Percentiles rank a stretch among this genome's conserved stretches.
Conservation (phyloP, 2,888 invertebrate species). For the Acheta domesticus region DNA sequence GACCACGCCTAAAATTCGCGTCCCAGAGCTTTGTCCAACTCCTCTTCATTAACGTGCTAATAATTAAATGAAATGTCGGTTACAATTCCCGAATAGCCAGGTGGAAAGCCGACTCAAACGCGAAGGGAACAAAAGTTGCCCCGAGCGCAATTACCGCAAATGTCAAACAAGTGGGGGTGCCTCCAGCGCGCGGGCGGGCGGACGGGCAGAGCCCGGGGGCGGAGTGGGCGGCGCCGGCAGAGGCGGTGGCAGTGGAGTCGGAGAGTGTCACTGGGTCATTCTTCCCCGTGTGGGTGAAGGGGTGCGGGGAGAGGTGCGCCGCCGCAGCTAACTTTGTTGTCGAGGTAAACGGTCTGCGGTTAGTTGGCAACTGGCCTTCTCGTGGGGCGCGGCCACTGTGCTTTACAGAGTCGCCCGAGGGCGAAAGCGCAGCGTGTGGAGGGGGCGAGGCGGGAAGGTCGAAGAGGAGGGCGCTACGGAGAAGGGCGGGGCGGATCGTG, state of each 20-base stretch:
- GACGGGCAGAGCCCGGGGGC: not conserved
- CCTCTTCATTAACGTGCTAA: not conserved
- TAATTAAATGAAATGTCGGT: constrained; percentile 10
- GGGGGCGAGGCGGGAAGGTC: too few relatives aligned
- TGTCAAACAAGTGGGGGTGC: not conserved
- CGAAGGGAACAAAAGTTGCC: not conserved
- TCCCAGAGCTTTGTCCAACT: not conserved
- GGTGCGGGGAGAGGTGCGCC: not conserved
- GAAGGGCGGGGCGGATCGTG: too few relatives aligned
- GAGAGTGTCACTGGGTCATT: not conserved
- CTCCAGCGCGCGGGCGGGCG: not conserved
- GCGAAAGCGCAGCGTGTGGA: not conserved
- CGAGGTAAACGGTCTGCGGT: not conserved
- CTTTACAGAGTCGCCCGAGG: not conserved
- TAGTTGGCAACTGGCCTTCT: not conserved
- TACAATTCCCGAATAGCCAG: not conserved
- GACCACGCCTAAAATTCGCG: too few relatives aligned
- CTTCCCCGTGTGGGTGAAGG: not conserved
- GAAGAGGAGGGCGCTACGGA: too few relatives aligned
- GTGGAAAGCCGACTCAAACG: not conserved
- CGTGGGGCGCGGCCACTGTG: not conserved
- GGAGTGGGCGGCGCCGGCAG: too few relatives aligned
- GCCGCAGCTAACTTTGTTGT: constrained; percentile 18
- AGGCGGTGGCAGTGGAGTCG: not conserved
- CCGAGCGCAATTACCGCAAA: not conserved